These are phyloP conservation scores for Leptodactylus fallax DNA, from an alignment of 2,797 vertebrate genomes.

Conservation along the genomic window DNA sequence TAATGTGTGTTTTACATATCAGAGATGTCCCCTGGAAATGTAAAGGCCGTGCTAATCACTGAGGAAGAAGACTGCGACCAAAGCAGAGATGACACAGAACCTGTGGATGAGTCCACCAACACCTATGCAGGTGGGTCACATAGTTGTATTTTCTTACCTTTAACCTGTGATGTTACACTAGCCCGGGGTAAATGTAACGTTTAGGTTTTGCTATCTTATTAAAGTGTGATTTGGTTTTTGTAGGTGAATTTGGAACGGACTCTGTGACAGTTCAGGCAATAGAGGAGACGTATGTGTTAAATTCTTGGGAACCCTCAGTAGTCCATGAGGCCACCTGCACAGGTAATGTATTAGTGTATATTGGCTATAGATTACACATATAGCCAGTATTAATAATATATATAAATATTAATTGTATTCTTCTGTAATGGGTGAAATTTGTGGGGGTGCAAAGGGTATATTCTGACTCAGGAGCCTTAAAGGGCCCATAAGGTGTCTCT, in stretches of 20 bases:
- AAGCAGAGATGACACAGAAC: neutral
- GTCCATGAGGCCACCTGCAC: conserved; percentile 15
- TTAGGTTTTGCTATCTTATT: neutral
- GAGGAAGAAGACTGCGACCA: conserved; percentile 8
- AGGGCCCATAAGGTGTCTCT: too few relatives aligned
- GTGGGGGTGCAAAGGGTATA: too few relatives aligned
- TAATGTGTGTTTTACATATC: neutral
- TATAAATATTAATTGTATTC: too few relatives aligned
- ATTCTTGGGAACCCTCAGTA: neutral
- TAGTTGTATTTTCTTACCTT: neutral
- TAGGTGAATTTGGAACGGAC: conserved; percentile 17
- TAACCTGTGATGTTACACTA: neutral
- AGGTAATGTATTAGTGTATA: neutral
- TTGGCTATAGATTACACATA: too few relatives aligned
- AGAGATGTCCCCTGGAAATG: neutral
- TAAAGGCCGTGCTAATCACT: neutral
- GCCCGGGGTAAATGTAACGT: neutral
- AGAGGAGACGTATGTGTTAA: conserved; percentile 18
- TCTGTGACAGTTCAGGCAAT: neutral
- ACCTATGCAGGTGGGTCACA: neutral
- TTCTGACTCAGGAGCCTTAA: too few relatives aligned
- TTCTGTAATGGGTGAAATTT: too few relatives aligned
- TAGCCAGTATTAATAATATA: too few relatives aligned
- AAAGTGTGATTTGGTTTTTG: neutral
- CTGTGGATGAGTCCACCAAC: neutral